Percentiles rank a stretch among this genome's conserved stretches.
Conservation (phyloP, 2,888 invertebrate genomes). For the Bedellia somnulentella region DNA sequence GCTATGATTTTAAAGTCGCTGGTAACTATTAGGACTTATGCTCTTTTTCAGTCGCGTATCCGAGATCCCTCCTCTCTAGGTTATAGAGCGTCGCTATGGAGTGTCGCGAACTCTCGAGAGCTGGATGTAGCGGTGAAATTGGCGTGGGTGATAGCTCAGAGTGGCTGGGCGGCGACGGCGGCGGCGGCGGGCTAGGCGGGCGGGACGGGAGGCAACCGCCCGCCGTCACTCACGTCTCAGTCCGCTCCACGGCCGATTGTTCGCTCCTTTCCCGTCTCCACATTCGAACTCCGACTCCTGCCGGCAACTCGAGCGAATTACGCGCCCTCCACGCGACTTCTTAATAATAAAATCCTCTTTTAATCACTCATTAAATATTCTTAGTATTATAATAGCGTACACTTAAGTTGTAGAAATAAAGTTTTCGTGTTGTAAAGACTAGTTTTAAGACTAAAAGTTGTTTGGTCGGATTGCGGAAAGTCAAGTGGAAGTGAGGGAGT, state of each 20-base stretch:
- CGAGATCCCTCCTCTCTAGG: constrained; percentile 37
- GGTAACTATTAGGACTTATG: constrained; percentile 17
- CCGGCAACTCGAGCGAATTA: constrained; percentile 1
- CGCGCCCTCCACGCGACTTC: neutral
- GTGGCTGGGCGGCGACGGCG: constrained; percentile 17
- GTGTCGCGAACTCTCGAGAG: constrained; percentile 43
- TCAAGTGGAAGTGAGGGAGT: constrained; percentile 22
- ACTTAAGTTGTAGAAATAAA: neutral
- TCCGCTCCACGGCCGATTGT: constrained; percentile 45
- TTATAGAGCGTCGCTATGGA: neutral
- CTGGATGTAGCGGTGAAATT: constrained; percentile 49
- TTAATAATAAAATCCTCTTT: neutral
- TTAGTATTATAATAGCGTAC: constrained; percentile 1
- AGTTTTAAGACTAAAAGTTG: constrained; percentile 1
- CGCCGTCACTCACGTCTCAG: constrained; percentile 54
- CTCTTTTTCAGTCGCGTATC: constrained; percentile 19
- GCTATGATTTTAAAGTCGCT: neutral
- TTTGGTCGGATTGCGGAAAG: constrained; percentile 3
- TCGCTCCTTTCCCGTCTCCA: constrained; percentile 40
- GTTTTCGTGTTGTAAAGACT: constrained; percentile 2
- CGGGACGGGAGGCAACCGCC: constrained; percentile 41
- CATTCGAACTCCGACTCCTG: constrained; percentile 2
- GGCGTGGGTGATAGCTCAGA: constrained; percentile 16
- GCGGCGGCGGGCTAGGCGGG: constrained; percentile 28
- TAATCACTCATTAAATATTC: constrained; percentile 1